Percentiles rank a stretch among this genome's conserved stretches.
These are phyloP conservation scores for Escarpia spicata DNA, from an alignment of 2,888 invertebrate genomes.

Conservation along the genomic window DNA sequence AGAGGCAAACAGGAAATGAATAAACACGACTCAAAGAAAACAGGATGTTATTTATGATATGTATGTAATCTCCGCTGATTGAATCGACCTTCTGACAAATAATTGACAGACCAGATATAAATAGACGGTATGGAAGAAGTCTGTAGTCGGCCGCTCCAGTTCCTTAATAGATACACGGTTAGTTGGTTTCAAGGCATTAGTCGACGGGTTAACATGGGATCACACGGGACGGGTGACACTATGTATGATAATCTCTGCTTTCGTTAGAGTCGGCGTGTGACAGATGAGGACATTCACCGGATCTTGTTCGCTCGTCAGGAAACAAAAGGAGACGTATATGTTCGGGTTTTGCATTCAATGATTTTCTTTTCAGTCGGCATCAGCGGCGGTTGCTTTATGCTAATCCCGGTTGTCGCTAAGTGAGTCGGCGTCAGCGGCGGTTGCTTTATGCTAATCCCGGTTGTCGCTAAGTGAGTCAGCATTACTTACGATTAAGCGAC, in stretches of 20 bases:
- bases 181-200: not conserved
- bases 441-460: not conserved
- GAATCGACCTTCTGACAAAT: not conserved
- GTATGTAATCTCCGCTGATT: not conserved
- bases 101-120: not conserved
- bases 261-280: not conserved
- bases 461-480: not conserved
- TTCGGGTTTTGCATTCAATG: not conserved
- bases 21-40: not conserved
- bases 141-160: not conserved
- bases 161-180: not conserved
- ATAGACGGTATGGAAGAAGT: not conserved
- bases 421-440: not conserved
- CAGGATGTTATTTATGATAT: not conserved
- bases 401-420: not conserved
- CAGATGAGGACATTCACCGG: not conserved
- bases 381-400: not conserved
- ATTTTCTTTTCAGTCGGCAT: not conserved
- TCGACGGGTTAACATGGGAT: not conserved
- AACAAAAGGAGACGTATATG: not conserved
- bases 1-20: not conserved
- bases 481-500: not conserved
- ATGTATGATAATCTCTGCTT: conserved; percentile 12
- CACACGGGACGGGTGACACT: not conserved
- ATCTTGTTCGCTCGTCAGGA: not conserved